Base-by-base conservation (phyloP, 2,888 invertebrate genomes). In the Drosophila diplacantha region DNA sequence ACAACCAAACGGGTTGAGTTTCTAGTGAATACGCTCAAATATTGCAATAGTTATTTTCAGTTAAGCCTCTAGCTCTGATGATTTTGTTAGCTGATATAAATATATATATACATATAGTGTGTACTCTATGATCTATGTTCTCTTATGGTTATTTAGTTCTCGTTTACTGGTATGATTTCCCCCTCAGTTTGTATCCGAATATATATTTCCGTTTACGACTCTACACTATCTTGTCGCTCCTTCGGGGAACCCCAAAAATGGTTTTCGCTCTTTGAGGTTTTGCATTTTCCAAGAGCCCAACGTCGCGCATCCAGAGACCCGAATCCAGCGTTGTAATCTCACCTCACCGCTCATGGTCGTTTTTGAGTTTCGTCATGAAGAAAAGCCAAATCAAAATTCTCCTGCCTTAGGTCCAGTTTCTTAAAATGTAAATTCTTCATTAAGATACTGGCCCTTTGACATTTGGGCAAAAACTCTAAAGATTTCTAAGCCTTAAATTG, bases 61-160 rank as follows among this genome's bases (percentile, higher is more conserved):
- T 63, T 65, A 12, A 24, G 56, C 47, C 41, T 41, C 66, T 47
- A 68, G 34, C 61, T 68, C 35, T 31, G 35, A 66, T 57, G 31
- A 31, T 41, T 50, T 50, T 50, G 9, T 32, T 58, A 20, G 51
- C 49, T 29, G 18, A 51, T 50, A 56, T 60, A 59, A 51, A 41
- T 41, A 50, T 65, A 52, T 68, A 67, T 68, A 44, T 49, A 50
- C 54, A 41, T 68, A 68, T 60, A 49, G 46, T 74, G 60, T 71
- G 49, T 71, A 56, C 43, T 69, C 39, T 64, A 61, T 61, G 55
- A 64, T 64, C 37, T 62, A 41, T 69, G 56, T 69, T 62, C 35
- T 62, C 38, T 59, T 67, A 66, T 39, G 39, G 46, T 38, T 61
- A 54, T 69, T 67, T 16, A 54, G 29, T 54, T 60, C 14, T 41